phyloP scores from a whole-genome alignment of 2,113 vertebrate genomes.

The Myiozetetes cayanensis region DNA sequence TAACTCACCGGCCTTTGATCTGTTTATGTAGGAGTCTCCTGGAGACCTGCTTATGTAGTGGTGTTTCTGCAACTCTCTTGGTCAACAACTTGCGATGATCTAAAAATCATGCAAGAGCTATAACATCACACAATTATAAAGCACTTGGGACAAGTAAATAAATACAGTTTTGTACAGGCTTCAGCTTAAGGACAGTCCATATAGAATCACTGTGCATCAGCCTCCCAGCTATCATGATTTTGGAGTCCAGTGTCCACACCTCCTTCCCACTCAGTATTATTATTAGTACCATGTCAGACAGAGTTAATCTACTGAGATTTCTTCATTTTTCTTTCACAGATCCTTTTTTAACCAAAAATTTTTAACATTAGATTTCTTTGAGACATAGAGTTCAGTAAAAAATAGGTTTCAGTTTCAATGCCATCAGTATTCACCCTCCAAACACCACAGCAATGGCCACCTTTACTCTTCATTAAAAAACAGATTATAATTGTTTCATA shows the following conservation, averaged over 20 bases:
- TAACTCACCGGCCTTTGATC: conserved; percentile 85
- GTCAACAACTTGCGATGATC: conserved; percentile 83
- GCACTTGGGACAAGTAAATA: background rate
- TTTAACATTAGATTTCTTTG: background rate
- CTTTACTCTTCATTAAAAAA: background rate
- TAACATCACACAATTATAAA: background rate
- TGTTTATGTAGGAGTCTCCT: conserved; percentile 85
- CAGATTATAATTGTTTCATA: background rate
- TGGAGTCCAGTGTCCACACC: background rate
- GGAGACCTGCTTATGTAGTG: conserved; percentile 88
- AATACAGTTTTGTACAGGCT: background rate
- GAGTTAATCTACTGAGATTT: background rate
- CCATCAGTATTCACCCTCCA: background rate
- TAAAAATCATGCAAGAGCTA: conserved; percentile 32
- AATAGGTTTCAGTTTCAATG: background rate
- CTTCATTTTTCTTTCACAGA: background rate
- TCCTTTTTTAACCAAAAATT: background rate
- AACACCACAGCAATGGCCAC: background rate
- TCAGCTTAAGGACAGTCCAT: background rate
- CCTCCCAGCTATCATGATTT: background rate
- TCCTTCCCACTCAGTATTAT: background rate
- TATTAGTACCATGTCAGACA: background rate
- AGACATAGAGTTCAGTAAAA: background rate
- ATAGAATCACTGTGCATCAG: background rate
- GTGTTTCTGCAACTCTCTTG: conserved; percentile 90